Percentiles rank a stretch among this genome's conserved stretches.
Evolutionary conservation across 1,140 invertebrate species (phyloP).

Genomic region (Aphelenchoides avenae): DNA sequence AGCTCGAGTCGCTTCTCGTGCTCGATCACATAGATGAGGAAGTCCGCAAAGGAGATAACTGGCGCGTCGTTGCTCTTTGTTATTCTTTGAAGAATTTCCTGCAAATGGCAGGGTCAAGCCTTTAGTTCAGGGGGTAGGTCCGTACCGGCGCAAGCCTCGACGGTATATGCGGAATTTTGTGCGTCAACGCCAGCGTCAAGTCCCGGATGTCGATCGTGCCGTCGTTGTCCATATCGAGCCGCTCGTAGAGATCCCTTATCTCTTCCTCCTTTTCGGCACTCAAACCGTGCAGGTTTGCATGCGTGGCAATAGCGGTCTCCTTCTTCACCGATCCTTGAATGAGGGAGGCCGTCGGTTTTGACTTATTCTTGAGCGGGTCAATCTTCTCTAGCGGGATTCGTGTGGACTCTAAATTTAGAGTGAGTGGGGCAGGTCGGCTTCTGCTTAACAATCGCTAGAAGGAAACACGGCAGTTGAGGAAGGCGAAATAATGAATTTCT

Average conservation of each 20-base stretch:
- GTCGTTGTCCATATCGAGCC: slow-evolving; percentile 74
- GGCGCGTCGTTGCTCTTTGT: slow-evolving; percentile 66
- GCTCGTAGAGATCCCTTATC: slow-evolving; percentile 75
- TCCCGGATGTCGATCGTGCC: slow-evolving; percentile 88
- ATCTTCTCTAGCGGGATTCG: slow-evolving; percentile 17
- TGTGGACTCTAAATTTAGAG: no score
- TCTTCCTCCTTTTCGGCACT: slow-evolving; percentile 62
- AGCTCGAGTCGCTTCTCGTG: slow-evolving; percentile 50
- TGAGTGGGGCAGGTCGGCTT: no score
- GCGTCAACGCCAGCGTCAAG: slow-evolving; percentile 75
- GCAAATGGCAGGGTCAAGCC: slow-evolving; percentile 4
- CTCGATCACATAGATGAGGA: slow-evolving; percentile 66
- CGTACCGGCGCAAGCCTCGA: slow-evolving; percentile 79
- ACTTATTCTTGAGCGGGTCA: slow-evolving; percentile 28
- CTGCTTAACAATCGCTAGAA: no score
- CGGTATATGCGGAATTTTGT: slow-evolving; percentile 72
- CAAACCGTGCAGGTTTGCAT: slow-evolving; percentile 55
- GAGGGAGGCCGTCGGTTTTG: slow-evolving; percentile 31
- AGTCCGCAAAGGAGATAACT: slow-evolving; percentile 82
- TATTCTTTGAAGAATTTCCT: slow-evolving; percentile 39
- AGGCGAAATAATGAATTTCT: no score
- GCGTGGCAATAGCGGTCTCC: slow-evolving; percentile 48
- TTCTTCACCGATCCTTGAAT: slow-evolving; percentile 51
- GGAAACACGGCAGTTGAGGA: no score
- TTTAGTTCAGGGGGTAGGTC: neutral